A percentile compares a stretch with the other conserved stretches of the same genome.
Conservation (phyloP, 2,113 vertebrate species). For the Edolisoma coerulescens region DNA sequence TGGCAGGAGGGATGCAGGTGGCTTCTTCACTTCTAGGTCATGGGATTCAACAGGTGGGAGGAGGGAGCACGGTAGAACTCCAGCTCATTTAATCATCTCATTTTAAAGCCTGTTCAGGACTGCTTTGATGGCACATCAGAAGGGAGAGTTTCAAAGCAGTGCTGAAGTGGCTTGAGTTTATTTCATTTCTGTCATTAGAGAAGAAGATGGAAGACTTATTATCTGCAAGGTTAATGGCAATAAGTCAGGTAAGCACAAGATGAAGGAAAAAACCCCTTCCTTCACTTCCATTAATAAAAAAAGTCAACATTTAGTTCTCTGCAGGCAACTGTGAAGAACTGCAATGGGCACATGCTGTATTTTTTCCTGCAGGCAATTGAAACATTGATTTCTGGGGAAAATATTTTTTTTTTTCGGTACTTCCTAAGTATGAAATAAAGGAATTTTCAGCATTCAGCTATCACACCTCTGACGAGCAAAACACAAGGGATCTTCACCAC, state of each 20-base stretch:
- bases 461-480: background rate
- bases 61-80: background rate
- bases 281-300: background rate
- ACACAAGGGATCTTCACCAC: background rate
- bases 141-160: constrained; percentile 45
- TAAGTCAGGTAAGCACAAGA: constrained; percentile 47
- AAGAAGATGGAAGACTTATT: background rate
- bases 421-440: background rate
- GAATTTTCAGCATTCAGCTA: background rate
- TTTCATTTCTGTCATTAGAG: constrained; percentile 32
- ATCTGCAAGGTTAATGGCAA: constrained; percentile 33
- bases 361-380: background rate
- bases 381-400: background rate
- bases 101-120: constrained; percentile 38
- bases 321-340: background rate
- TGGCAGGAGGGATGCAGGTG: background rate
- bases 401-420: background rate
- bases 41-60: background rate
- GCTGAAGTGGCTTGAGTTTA: constrained; percentile 7
- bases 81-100: background rate
- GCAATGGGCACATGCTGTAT: background rate
- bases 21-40: constrained; percentile 9
- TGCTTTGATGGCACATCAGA: constrained; percentile 57
- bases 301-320: background rate
- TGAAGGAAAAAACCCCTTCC: background rate